Percentiles rank a stretch among this genome's conserved stretches.
phyloP scores from a whole-genome alignment of 2,888 invertebrate genomes.

The Tenodera sinensis region DNA sequence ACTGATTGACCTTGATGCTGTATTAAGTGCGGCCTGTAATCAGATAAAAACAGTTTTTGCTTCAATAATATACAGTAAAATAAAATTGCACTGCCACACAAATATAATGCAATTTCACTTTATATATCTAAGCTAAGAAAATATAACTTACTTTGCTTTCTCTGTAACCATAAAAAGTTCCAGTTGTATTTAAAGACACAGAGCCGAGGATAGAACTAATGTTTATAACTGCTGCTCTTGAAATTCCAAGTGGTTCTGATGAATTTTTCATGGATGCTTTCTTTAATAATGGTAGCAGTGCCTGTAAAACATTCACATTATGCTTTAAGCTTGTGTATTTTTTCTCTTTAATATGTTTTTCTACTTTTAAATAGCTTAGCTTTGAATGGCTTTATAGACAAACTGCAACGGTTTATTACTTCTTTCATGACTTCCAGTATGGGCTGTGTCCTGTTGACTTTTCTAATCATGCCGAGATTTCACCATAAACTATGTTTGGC shows the following conservation, averaged over 20 bases:
- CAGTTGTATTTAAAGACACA: constrained; percentile 67
- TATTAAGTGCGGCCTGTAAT: constrained; percentile 76
- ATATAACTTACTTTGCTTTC: constrained; percentile 69
- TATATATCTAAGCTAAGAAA: background rate
- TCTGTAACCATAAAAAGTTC: constrained; percentile 80
- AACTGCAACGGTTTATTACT: too few relatives aligned
- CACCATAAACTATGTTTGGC: too few relatives aligned
- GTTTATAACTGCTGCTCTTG: constrained; percentile 72
- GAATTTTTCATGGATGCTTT: constrained; percentile 59
- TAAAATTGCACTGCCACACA: background rate
- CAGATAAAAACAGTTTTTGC: constrained; percentile 37
- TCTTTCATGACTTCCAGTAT: too few relatives aligned
- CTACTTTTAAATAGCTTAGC: too few relatives aligned
- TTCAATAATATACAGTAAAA: background rate
- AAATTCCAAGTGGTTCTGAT: constrained; percentile 54
- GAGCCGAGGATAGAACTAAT: constrained; percentile 81
- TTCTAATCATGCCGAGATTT: too few relatives aligned
- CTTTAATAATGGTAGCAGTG: constrained; percentile 67
- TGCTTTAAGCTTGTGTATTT: background rate
- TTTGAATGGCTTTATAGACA: background rate
- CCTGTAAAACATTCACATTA: constrained; percentile 47
- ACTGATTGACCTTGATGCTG: constrained; percentile 80
- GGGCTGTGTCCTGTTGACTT: too few relatives aligned
- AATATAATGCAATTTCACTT: background rate
- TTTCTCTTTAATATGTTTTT: background rate